Conservation (phyloP, 2,888 invertebrate species). For the Patella caerulea region DNA sequence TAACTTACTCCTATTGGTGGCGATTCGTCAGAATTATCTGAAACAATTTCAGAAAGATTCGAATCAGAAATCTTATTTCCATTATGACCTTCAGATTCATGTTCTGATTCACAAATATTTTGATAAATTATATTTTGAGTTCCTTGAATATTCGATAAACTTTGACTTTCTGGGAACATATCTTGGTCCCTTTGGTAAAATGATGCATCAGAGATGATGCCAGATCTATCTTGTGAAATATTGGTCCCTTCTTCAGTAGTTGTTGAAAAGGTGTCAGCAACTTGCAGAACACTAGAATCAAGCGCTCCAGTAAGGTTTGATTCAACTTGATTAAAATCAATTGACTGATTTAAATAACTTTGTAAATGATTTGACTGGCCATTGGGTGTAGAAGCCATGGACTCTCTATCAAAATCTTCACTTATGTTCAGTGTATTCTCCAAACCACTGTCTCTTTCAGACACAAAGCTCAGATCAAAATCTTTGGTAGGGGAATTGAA, state of each 20-base stretch:
- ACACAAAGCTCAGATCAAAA: conserved; percentile 12
- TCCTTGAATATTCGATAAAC: background rate
- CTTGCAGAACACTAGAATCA: background rate
- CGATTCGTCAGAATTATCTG: conserved; percentile 7
- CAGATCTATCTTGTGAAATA: background rate
- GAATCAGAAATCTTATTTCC: background rate
- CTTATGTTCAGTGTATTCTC: conserved; percentile 15
- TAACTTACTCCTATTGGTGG: conserved; percentile 2
- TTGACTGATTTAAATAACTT: background rate
- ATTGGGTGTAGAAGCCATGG: background rate
- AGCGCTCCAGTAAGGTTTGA: background rate
- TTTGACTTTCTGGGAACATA: background rate
- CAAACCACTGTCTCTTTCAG: conserved; percentile 22
- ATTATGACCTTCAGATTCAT: background rate
- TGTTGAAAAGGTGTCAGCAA: background rate
- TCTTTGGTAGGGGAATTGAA: conserved; percentile 1
- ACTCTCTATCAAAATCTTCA: background rate
- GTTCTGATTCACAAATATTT: conserved; percentile 5
- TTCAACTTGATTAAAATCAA: background rate
- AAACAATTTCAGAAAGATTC: conserved; percentile 6
- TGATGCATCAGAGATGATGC: background rate
- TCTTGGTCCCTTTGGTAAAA: background rate
- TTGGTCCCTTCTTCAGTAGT: background rate
- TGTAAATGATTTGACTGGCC: background rate
- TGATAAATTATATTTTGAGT: background rate